Evolutionary conservation across 2,797 vertebrate genomes (phyloP).

Genomic region (Leptatherina wallacei): DNA sequence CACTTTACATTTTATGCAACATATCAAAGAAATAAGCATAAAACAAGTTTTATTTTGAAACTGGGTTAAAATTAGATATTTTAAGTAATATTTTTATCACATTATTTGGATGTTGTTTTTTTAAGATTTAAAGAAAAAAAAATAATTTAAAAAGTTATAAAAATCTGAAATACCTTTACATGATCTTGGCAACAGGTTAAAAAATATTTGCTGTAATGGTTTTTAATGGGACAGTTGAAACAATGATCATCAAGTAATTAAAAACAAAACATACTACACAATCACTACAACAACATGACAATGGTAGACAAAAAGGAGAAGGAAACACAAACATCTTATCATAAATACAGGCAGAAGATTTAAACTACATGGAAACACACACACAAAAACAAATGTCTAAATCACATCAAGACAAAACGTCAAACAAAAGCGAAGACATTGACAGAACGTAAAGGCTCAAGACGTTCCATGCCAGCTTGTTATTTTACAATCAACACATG

Average conservation of each 20-base stretch:
- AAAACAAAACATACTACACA: conserved; percentile 15
- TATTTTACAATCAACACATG: conserved; percentile 71
- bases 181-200: background rate
- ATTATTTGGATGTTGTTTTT: background rate
- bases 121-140: background rate
- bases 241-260: conserved; percentile 6
- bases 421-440: conserved; percentile 35
- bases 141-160: background rate
- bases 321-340: conserved; percentile 13
- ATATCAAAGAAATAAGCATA: too few species aligned
- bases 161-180: background rate
- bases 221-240: conserved; percentile 20
- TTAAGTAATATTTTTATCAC: background rate
- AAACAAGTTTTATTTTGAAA: background rate
- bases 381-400: conserved; percentile 16
- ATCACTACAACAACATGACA: conserved; percentile 22
- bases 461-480: conserved; percentile 77
- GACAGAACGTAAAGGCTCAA: conserved; percentile 37
- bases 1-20: too few species aligned
- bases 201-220: conserved; percentile 19
- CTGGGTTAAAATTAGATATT: background rate
- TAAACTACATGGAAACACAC: conserved; percentile 4
- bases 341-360: conserved; percentile 11
- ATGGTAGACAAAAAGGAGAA: conserved; percentile 20
- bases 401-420: conserved; percentile 35